Base-by-base conservation (phyloP, 2,797 vertebrate species). In the Merluccius polli region DNA sequence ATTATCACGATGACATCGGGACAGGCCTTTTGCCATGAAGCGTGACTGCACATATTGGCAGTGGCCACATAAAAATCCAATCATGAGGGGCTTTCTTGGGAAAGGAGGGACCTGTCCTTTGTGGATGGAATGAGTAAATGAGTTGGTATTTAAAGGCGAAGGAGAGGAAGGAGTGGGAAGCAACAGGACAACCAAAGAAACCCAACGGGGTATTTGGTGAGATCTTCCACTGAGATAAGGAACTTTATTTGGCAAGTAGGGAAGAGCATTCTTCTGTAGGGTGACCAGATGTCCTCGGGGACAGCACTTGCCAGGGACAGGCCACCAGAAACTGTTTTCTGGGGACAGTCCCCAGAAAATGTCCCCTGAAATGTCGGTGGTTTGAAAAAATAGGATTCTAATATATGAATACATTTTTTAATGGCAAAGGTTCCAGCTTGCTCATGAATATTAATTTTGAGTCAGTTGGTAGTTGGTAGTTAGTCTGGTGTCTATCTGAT, bases 1-100 rank as follows among this genome's bases (percentile, higher is more conserved):
- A 86, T 91, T 91, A 91, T 91, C 88, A 83, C 79, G 76, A 75
- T 31, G 59, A 85, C 87, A 90, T 85, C 84, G 79, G 83, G 86
- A 87, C 78, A 86, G 38, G 16, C 71, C 68, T 65, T 80, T 87
- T 87, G 85, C 82, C 82, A 79, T 78, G 27, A 21, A 73, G 59
- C 70, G 79, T 38, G 80, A 78, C 68, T 80, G 74, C 76, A 89
- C 83, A 77, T 87, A 76, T 88, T 88, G 85, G 85, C 86, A 80
- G 59, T 75, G 75, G 65, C 82, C 74, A 38, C 72, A 81, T 80
- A 77, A 67, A 77, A 76, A 85, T 82, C n/a, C n/a, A 59, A 33
- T 11, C 70, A n/a, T 16, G 44, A 16, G 44, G 65, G 24, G 10
- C 65, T 35, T 68, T 32, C 68, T 70, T 15, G 29, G 32, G 12